These are phyloP conservation scores for Drosophila orosa DNA, from an alignment of 1,140 invertebrate genomes.

Conservation along the genomic window DNA sequence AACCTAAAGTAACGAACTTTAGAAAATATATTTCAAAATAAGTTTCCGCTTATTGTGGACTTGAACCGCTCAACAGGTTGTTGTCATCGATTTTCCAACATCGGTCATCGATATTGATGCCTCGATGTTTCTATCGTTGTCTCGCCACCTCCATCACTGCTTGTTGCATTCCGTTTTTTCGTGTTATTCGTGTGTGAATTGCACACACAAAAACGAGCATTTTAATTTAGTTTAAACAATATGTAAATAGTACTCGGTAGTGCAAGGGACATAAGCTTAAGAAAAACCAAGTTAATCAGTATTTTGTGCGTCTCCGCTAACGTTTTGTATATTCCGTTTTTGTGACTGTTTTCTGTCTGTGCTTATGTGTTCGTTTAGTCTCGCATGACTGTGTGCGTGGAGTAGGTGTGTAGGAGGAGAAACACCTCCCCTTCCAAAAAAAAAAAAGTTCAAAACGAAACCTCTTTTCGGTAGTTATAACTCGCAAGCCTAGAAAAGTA, in stretches of 20 bases:
- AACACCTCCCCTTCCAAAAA: slow-evolving; percentile 26
- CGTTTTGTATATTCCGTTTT: slow-evolving; percentile 10
- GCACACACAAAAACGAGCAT: slow-evolving; percentile 18
- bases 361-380: slow-evolving; percentile 23
- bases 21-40: background rate
- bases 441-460: slow-evolving; percentile 26
- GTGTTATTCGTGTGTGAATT: slow-evolving; percentile 29
- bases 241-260: slow-evolving; percentile 35
- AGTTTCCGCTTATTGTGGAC: background rate
- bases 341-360: slow-evolving; percentile 32
- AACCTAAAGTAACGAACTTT: too few relatives aligned
- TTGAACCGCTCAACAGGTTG: slow-evolving; percentile 1
- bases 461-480: slow-evolving; percentile 11
- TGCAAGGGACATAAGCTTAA: slow-evolving; percentile 11
- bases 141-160: slow-evolving; percentile 12
- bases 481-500: background rate
- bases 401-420: slow-evolving; percentile 40
- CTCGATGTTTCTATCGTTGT: background rate
- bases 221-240: slow-evolving; percentile 31
- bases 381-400: slow-evolving; percentile 24
- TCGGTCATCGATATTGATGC: too few relatives aligned
- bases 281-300: slow-evolving; percentile 33
- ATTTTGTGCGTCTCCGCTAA: slow-evolving; percentile 18
- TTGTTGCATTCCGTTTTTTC: slow-evolving; percentile 43
- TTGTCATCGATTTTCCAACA: background rate